Conservation (phyloP, 2,797 vertebrate species). For the Trachurus trachurus region DNA sequence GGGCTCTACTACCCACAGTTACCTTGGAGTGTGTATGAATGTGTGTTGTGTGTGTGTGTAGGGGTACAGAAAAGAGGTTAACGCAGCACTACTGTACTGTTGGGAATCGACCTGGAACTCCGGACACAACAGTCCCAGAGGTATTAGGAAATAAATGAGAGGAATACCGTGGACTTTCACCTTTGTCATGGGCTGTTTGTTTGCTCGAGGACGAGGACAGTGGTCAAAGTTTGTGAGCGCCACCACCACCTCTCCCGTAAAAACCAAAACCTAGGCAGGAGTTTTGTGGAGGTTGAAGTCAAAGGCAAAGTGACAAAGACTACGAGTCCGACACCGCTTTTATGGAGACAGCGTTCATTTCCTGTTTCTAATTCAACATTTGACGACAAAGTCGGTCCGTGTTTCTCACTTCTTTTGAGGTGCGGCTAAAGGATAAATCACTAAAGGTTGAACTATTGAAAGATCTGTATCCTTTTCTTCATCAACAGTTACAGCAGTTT, state of each 20-base stretch:
- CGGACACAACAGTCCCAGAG: slow-evolving; percentile 71
- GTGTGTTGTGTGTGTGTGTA: slow-evolving; percentile 35
- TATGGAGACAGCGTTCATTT: background rate
- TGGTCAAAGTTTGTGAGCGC: slow-evolving; percentile 59
- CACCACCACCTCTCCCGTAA: slow-evolving; percentile 23
- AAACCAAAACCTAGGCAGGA: slow-evolving; percentile 47
- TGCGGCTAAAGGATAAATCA: background rate
- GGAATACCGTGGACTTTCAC: slow-evolving; percentile 51
- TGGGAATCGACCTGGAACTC: slow-evolving; percentile 76
- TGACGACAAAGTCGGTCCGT: background rate
- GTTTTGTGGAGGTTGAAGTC: slow-evolving; percentile 55
- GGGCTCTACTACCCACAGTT: slow-evolving; percentile 68
- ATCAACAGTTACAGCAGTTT: background rate
- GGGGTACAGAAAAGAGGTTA: slow-evolving; percentile 56
- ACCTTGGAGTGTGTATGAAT: slow-evolving; percentile 59
- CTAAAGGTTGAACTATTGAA: background rate
- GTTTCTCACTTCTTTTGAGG: background rate
- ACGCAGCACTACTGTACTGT: slow-evolving; percentile 53
- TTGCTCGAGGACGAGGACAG: slow-evolving; percentile 61
- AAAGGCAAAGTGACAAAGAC: slow-evolving; percentile 51
- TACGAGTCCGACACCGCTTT: background rate
- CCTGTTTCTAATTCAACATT: background rate
- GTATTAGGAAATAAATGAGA: slow-evolving; percentile 66
- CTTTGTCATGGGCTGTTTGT: slow-evolving; percentile 62
- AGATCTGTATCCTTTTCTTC: background rate